phyloP scores from a whole-genome alignment of 2,113 vertebrate species.

The Castor canadensis region DNA sequence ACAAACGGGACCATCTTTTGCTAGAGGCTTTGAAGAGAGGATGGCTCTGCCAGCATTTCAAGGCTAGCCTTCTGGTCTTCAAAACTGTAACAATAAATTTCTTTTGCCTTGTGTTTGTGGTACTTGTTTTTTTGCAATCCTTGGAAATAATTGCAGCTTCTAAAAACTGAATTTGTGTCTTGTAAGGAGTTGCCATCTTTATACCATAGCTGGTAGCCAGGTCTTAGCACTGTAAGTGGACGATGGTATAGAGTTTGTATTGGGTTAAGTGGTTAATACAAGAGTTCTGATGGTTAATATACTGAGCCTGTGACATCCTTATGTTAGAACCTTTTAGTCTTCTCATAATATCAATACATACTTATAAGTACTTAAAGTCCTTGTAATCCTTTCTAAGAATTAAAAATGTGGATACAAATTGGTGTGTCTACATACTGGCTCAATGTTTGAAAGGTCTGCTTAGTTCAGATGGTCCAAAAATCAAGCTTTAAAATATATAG shows the following conservation, averaged over 20 bases:
- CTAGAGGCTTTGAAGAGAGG: no score
- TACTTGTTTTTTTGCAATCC: not conserved
- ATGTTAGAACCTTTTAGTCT: not conserved
- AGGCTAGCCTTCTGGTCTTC: not conserved
- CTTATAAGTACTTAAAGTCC: not conserved
- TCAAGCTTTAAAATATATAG: not conserved
- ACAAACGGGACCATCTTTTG: no score
- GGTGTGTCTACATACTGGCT: not conserved
- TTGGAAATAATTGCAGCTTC: not conserved
- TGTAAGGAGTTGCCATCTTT: not conserved
- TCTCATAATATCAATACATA: not conserved
- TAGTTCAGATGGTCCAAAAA: not conserved
- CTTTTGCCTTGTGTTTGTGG: not conserved
- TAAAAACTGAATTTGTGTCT: not conserved
- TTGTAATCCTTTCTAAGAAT: no score
- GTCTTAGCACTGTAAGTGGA: not conserved
- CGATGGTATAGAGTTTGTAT: not conserved
- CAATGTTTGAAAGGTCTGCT: not conserved
- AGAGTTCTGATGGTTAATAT: no score
- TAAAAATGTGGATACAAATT: not conserved
- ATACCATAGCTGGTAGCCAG: not conserved
- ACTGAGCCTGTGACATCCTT: not conserved
- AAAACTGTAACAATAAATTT: not conserved
- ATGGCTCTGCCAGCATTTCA: no score
- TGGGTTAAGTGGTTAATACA: not conserved